Conservation (phyloP, 2,113 vertebrate genomes). For the Rhagologus leucostigma region DNA sequence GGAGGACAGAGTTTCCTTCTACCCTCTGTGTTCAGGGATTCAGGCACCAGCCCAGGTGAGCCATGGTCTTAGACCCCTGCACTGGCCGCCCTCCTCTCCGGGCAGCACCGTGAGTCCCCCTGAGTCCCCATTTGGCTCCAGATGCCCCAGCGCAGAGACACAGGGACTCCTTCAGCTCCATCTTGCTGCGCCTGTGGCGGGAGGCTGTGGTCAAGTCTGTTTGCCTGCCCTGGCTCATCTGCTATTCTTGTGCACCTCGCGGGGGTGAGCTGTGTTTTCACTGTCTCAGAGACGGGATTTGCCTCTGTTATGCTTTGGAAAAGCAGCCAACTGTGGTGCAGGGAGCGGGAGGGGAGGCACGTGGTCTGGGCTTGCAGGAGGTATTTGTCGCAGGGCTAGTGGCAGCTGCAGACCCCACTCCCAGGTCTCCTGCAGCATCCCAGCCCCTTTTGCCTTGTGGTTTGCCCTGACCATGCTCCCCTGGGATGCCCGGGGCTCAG, state of each 20-base stretch:
- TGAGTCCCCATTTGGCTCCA: fast-evolving
- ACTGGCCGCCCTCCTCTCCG: fast-evolving
- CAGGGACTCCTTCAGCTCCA: background rate
- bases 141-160: background rate
- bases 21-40: fast-evolving
- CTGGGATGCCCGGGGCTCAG: fast-evolving
- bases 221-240: background rate
- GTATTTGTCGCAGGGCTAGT: background rate
- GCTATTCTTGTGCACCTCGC: background rate
- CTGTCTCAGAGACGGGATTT: background rate
- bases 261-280: background rate
- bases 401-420: fast-evolving
- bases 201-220: background rate
- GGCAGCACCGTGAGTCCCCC: background rate
- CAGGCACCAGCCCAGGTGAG: fast-evolving
- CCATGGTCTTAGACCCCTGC: background rate
- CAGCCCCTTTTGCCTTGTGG: background rate
- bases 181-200: background rate
- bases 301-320: background rate
- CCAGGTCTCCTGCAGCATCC: background rate
- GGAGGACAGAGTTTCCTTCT: background rate
- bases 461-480: background rate
- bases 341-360: background rate
- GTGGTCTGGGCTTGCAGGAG: background rate
- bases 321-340: background rate